Base-by-base conservation (phyloP, 2,113 vertebrate genomes). In the Oreotrochilus melanogaster region DNA sequence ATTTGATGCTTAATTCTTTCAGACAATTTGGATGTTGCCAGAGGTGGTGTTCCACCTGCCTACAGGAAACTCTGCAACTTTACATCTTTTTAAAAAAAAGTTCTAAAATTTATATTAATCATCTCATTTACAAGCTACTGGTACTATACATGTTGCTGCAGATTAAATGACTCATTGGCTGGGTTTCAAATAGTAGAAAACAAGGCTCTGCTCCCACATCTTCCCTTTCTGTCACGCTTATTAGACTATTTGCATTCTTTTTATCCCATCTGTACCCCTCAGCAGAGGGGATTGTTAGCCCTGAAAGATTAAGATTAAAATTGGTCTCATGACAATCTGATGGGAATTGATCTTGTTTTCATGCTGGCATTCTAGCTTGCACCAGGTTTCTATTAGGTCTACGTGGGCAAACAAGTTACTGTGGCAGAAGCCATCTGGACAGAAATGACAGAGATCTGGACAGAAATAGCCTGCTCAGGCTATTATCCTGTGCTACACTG, bases 161-260 rank as follows among this genome's bases (percentile, higher is more conserved):
- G 92, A 97, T 96, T 96, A 96, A 96, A 86, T 93, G 25, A 92
- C 82, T 96, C 50, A 9, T 96, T 97, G 95, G 95, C 92, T 93
- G 69, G 6, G 61, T 94, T 96, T 96, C 96, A 97, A 95, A 71
- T 88, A 93, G 82, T 54, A 92, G 86, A 78, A 94, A 94, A 92
- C 72, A 90, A 88, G 56, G 82, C 76, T 92, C 69, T 60, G 35
- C 79, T 92, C 90, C 71, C 78, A 94, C 88, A 67, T 89, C 78
- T 94, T 91, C 74, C 81, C 72, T 89, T 96, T 92, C 83, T 87
- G 72, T 95, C 91, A 74, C 2, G 5, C 60, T 93, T 89, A 91
- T 94, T 92, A 88, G 56, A 24, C 57, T 86, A 31, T 95, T 95
- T 92, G 66, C 80, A 74, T 96, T 95, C 75, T 86, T 95, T 94